Base-by-base conservation (phyloP, 2,888 invertebrate species). In the Pammene fasciana region DNA sequence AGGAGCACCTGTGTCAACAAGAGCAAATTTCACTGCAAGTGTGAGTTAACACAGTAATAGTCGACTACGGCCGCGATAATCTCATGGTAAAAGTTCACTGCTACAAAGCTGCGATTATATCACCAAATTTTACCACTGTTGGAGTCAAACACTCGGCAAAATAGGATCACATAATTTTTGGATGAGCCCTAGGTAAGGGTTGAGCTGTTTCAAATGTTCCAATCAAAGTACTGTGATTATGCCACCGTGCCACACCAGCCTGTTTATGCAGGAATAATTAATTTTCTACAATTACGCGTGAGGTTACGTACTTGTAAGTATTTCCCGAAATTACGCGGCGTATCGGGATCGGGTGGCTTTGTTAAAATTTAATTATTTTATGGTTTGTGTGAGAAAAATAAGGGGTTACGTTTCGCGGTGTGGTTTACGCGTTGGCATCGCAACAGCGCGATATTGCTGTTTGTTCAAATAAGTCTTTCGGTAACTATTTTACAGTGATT, bases 181-280 rank as follows among this genome's bases (percentile, higher is more conserved):
- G 38, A 1, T 38, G 38, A 7, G 2, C 7, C 26, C 11, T 43
- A 13, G 10, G 11, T 43, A 43, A 10, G 26, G 5, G 18, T 5
- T 11, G 2, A 6, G 1, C 50, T 10, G 9, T 26, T 26, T 11
- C 13, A 11, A n/a, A 6, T 54, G n/a, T 16, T 34, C 26, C 34
- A 54, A 16, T 41, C 48, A 62, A 62, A 52, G n/a, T 52, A 62
- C 62, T 62, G 62, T 18, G 7, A 41, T 52, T 26, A 10, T 18
- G 3, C 14, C 10, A 52, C 26, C 38, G 62, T 52, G 18, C 18
- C 50, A 6, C 13, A 50, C 41, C 18, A 65, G 72, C 70, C 73
- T 70, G 70, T 72, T 73, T 71, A 74, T 74, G 75, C 72, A 74
- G 71, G 70, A 74, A 75, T 67, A 72, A 73, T 74, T 72, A 72